Base-by-base conservation (phyloP, 1,140 invertebrate species). In the Camponotus pennsylvanicus region DNA sequence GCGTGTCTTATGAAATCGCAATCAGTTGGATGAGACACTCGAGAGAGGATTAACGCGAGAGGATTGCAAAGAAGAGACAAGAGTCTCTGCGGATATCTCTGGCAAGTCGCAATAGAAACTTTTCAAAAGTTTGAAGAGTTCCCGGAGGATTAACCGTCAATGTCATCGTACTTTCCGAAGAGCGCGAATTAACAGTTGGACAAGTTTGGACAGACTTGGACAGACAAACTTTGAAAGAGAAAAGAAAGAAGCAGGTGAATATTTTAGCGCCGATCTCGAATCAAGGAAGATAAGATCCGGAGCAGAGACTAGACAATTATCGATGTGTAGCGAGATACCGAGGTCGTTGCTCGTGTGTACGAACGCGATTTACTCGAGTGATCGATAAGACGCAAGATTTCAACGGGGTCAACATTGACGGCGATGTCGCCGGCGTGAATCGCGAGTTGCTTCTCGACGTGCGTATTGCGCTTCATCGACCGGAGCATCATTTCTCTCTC, bases 391-490 rank as follows among this genome's bases (percentile, higher is more conserved):
- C 75, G 27, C 15, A 42, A 78, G 76, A 70, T 79, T 69, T 21
- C 61, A 49, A 18, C 32, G 76, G 49, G 64, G 64, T 86, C 55
- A 59, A 66, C 21, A 8, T 59, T n/a, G 52, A 9, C 2, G 13
- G 52, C 18, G 59, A 84, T 84, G 89, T 73, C 66, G 42, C 37
- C 37, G 63, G 57, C 11, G 89, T 78, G 85, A 87, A 84, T 40
- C n/a, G 21, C 11, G 52, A 57, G 63, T 52, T 37, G 32, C 15
- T 11, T 45, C 45, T 40, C 42, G n/a, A 64, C 67, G 32, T 57
- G 45, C 55, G 40, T 59, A 7, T 15, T 63, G 37, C 75, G 63
- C 63, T 49, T 52, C 21, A 9, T 67, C 42, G 61, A 8, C 45
- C 32, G n/a, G 27, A 32, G 75, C 55, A 18, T 75, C 70, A 40